A percentile compares a stretch with the other conserved stretches of the same genome.
Evolutionary conservation across 2,888 invertebrate genomes (phyloP).

Genomic region (Machimus rusticus): DNA sequence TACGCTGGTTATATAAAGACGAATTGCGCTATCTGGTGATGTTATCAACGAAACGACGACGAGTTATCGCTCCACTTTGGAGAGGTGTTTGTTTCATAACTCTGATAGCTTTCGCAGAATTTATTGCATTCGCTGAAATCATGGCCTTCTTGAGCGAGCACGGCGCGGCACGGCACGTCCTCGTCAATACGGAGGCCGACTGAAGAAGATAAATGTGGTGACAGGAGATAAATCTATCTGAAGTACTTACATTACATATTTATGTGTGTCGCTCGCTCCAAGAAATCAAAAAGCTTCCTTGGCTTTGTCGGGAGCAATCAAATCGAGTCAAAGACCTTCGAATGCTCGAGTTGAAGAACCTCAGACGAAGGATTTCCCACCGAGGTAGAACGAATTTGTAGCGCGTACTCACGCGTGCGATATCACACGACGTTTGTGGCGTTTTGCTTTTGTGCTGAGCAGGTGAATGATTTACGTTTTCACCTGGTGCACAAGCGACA

Average conservation of each 20-base stretch:
- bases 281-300: neutral
- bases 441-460: constrained; percentile 10
- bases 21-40: neutral
- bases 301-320: neutral
- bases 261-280: neutral
- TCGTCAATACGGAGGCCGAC: neutral
- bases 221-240: neutral
- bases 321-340: constrained; percentile 26
- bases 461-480: constrained; percentile 22
- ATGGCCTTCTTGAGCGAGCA: neutral
- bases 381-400: constrained; percentile 8
- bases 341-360: neutral
- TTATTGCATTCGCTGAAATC: neutral
- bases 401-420: constrained; percentile 24
- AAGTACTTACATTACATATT: neutral
- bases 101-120: constrained; percentile 16
- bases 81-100: neutral
- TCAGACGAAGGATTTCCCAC: neutral
- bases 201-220: neutral
- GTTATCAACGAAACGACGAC: neutral
- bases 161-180: neutral
- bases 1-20: neutral
- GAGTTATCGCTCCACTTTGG: neutral
- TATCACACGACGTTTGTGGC: constrained; percentile 2
- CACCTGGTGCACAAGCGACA: neutral